These are phyloP conservation scores for Prosapia bicincta DNA, from an alignment of 2,888 invertebrate genomes.

Conservation along the genomic window DNA sequence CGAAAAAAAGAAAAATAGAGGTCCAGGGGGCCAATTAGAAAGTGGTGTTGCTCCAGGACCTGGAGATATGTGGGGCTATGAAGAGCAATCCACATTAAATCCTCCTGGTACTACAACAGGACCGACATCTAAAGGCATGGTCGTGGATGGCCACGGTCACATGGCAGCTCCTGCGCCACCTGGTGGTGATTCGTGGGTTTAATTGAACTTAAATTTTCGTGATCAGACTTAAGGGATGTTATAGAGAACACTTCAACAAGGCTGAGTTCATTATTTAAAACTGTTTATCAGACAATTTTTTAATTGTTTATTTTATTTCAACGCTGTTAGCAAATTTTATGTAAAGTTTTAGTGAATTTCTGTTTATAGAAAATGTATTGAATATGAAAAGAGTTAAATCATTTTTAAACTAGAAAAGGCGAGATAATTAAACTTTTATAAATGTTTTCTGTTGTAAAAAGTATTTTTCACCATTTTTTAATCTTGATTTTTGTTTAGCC, in stretches of 20 bases:
- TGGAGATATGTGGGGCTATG: slow-evolving; percentile 41
- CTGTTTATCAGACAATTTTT: no score
- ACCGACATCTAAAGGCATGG: slow-evolving; percentile 31
- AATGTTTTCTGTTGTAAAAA: no score
- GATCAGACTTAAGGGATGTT: background rate
- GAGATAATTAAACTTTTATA: no score
- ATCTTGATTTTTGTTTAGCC: no score
- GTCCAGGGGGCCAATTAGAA: slow-evolving; percentile 46
- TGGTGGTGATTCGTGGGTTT: slow-evolving; percentile 54
- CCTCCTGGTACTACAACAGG: slow-evolving; percentile 43
- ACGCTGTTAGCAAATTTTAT: no score
- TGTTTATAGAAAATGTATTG: no score
- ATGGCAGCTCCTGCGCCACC: slow-evolving; percentile 37
- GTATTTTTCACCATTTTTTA: no score
- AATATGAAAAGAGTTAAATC: no score
- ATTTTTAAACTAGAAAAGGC: no score
- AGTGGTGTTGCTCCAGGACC: slow-evolving; percentile 40
- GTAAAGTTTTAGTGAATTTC: no score
- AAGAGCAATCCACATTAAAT: slow-evolving; percentile 34
- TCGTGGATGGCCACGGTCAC: slow-evolving; percentile 31
- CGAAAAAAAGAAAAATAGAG: slow-evolving; percentile 59
- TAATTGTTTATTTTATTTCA: no score
- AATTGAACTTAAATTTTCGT: slow-evolving; percentile 24
- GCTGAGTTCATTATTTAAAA: background rate
- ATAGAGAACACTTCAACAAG: background rate